A percentile compares a stretch with the other conserved stretches of the same genome.
Conservation (phyloP, 2,888 invertebrate genomes). For the Cosmopolites sordidus region DNA sequence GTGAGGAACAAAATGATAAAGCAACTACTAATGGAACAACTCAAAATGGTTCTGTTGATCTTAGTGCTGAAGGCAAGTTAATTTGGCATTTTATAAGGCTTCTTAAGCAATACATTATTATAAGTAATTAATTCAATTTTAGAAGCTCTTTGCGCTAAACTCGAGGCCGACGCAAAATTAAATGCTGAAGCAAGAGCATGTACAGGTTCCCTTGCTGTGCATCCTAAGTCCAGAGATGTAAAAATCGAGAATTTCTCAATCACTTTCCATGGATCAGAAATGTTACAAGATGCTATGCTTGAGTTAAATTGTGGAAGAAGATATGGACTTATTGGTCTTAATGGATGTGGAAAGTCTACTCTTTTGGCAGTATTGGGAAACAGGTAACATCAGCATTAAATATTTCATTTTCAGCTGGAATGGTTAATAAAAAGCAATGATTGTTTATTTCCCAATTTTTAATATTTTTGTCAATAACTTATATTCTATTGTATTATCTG, state of each 20-base stretch:
- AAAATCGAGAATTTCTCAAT: slow-evolving; percentile 96
- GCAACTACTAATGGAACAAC: slow-evolving; percentile 27
- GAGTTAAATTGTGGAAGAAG: slow-evolving; percentile 94
- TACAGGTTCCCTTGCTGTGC: slow-evolving; percentile 92
- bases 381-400: slow-evolving; percentile 20
- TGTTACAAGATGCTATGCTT: slow-evolving; percentile 90
- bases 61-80: slow-evolving; percentile 66
- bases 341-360: slow-evolving; percentile 98
- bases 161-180: slow-evolving; percentile 86
- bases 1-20: slow-evolving; percentile 44
- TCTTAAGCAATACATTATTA: no score
- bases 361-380: slow-evolving; percentile 86
- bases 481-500: no score
- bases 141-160: slow-evolving; percentile 81
- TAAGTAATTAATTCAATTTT: slow-evolving; percentile 31
- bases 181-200: slow-evolving; percentile 91
- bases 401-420: no score
- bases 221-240: slow-evolving; percentile 92
- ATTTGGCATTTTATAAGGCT: no score
- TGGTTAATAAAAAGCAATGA: no score
- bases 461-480: no score
- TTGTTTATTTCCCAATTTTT: no score
- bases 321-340: slow-evolving; percentile 62
- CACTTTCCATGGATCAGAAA: slow-evolving; percentile 95
- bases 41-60: slow-evolving; percentile 45